These are phyloP conservation scores for Characodon lateralis DNA, from an alignment of 2,797 vertebrate species.

Conservation along the genomic window DNA sequence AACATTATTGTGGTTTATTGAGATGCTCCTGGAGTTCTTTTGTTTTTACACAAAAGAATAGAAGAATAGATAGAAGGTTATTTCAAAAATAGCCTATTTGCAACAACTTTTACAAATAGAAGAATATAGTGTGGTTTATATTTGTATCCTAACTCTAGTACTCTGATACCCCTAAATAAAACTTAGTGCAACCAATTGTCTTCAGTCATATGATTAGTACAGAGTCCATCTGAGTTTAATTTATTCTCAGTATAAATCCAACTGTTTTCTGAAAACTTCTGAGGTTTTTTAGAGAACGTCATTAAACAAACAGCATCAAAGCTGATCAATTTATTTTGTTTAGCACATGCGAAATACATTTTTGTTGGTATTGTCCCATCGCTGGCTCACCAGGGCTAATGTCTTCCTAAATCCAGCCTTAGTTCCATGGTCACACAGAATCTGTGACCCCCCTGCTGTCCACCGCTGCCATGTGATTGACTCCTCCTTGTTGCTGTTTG, in stretches of 20 bases:
- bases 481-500: conserved; percentile 31
- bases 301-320: too few relatives aligned
- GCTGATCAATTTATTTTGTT: background rate
- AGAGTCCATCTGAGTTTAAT: too few relatives aligned
- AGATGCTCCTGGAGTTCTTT: too few relatives aligned
- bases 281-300: too few relatives aligned
- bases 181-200: background rate
- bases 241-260: too few relatives aligned
- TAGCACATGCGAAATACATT: background rate
- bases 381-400: background rate
- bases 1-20: too few relatives aligned
- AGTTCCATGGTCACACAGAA: conserved; percentile 27
- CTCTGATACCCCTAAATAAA: background rate
- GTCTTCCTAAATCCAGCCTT: background rate
- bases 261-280: too few relatives aligned
- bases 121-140: background rate
- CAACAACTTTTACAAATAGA: background rate
- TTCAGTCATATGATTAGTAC: background rate
- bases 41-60: too few relatives aligned
- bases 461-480: conserved; percentile 21
- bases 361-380: background rate
- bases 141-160: background rate
- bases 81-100: background rate
- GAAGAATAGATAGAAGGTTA: background rate
- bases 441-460: conserved; percentile 27